Base-by-base conservation (phyloP, 2,113 vertebrate genomes). In the Heterocephalus glaber region DNA sequence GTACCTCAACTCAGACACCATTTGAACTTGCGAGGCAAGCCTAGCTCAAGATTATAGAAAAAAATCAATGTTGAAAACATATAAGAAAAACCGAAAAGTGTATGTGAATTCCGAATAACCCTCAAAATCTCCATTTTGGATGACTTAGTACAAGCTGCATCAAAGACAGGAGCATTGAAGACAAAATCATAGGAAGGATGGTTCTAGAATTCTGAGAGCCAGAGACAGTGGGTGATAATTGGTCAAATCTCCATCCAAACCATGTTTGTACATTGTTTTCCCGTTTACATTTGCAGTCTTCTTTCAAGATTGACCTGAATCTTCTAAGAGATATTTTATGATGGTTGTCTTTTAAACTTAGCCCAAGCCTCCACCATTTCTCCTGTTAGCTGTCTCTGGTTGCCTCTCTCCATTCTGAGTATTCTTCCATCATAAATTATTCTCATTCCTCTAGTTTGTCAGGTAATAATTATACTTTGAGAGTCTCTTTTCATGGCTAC, bases 21-120 rank as follows among this genome's bases (percentile, higher is more conserved):
- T 35, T 83, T 76, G 74, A 63, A 56, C n/a, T 38, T 81, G 12
- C 54, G 54, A 54, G 24, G 38, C 81, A 47, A 63, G 26, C 7
- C 68, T 30, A 63, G n/a, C 26, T 96, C 60, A 92, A 26, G 24
- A 52, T 60, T 68, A 47, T 17, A 81, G 13, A 79, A 49, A 54
- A 52, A 33, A 85, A 66, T 54, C 6, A 3, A 68, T 94, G 22
- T 49, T 94, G 16, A 92, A 65, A 63, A 61, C 2, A 49, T 10
- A 12, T n/a, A 44, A 35, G 17, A 60, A 92, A 89, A 83, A 38
- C 16, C 5, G n/a, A 63, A 47, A 47, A 60, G 24, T 56, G 1
- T 54, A 7, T 20, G 0, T n/a, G 9, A 65, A 79, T 26, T 63
- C 30, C 66, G 30, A 80, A 83, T 65, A 56, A 3, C 7, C 72